Evolutionary conservation across 2,888 invertebrate species (phyloP).

Genomic region (Scaptodrosophila latifasciaeformis): DNA sequence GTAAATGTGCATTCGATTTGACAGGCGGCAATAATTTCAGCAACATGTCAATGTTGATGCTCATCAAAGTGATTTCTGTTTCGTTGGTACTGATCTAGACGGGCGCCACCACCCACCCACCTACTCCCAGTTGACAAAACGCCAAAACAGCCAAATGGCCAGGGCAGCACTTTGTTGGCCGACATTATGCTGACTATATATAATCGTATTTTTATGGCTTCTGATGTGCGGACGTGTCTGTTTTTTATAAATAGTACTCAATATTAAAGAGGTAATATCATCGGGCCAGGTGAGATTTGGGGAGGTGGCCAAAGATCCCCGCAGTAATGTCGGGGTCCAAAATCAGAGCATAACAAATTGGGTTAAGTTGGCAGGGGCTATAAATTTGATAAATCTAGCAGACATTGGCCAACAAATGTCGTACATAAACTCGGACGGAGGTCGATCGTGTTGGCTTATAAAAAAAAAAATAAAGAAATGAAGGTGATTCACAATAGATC

Average conservation of each 20-base stretch:
- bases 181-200: background rate
- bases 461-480: too few relatives aligned
- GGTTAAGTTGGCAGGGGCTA: conserved; percentile 4
- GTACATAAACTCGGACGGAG: too few relatives aligned
- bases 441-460: too few relatives aligned
- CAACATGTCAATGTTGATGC: conserved; percentile 61
- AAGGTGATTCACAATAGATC: too few relatives aligned
- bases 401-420: background rate
- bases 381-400: background rate
- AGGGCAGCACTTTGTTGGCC: background rate
- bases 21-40: conserved; percentile 62
- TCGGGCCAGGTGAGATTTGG: background rate
- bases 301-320: too few relatives aligned
- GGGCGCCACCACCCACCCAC: background rate
- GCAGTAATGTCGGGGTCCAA: too few relatives aligned
- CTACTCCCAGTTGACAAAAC: conserved; percentile 4
- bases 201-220: background rate
- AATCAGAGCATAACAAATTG: background rate
- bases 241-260: conserved; percentile 53
- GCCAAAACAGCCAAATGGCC: background rate
- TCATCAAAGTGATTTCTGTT: conserved; percentile 59
- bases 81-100: background rate
- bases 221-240: conserved; percentile 46
- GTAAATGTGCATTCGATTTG: conserved; percentile 51
- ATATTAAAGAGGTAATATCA: conserved; percentile 39